Conservation (phyloP, 2,113 vertebrate genomes). For the Setophaga petechia region DNA sequence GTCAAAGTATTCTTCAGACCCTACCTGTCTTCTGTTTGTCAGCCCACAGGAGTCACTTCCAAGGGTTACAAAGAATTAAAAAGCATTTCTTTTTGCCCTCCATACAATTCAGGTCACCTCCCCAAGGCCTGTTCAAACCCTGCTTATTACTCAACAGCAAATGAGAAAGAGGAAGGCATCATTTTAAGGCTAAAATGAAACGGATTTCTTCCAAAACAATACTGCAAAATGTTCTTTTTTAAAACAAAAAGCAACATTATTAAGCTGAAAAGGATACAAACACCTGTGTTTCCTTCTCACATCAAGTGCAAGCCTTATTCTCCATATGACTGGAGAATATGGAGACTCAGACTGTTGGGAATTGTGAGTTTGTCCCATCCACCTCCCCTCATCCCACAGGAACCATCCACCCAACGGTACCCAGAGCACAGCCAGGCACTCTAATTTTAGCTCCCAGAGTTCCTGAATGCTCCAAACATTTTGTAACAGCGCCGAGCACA, state of each 20-base stretch:
- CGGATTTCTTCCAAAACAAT: background rate
- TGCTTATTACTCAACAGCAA: constrained; percentile 20
- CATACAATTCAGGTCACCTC: constrained; percentile 37
- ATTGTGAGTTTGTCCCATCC: background rate
- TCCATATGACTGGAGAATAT: background rate
- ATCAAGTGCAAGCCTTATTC: background rate
- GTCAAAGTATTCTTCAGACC: background rate
- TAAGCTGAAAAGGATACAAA: background rate
- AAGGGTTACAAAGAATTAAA: background rate
- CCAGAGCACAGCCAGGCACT: background rate
- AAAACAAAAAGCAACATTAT: background rate
- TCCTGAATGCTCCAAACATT: background rate
- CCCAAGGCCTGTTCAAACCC: background rate
- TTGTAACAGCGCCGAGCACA: background rate
- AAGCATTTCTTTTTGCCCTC: constrained; percentile 5
- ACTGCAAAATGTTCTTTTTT: background rate
- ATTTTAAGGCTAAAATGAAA: background rate
- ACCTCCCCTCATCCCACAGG: background rate
- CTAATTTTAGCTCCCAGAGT: constrained; percentile 45
- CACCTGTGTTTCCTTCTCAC: background rate
- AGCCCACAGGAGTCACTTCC: background rate
- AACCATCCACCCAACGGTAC: background rate
- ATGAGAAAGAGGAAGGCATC: background rate
- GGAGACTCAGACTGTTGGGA: background rate
- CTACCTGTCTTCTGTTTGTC: background rate